Evolutionary conservation across 2,113 vertebrate genomes (phyloP).

Genomic region (Cryptomyrus ogoouensis): DNA sequence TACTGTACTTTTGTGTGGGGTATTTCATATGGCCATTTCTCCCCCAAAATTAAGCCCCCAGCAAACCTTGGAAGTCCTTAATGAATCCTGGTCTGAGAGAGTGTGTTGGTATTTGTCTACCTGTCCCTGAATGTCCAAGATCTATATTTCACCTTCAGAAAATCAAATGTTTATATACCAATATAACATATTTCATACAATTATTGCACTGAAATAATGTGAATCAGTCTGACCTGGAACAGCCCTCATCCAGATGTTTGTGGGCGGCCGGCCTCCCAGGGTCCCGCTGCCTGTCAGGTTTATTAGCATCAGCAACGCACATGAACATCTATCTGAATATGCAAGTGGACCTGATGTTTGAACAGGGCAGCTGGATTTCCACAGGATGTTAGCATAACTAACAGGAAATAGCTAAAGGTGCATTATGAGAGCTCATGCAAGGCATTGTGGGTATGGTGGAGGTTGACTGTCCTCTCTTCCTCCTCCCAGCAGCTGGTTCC

Average conservation of each 20-base stretch:
- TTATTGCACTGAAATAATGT: neutral
- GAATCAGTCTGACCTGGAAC: neutral
- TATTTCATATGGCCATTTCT: neutral
- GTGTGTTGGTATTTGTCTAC: neutral
- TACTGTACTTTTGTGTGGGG: neutral
- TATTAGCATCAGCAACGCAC: neutral
- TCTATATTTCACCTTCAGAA: neutral
- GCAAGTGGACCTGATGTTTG: neutral
- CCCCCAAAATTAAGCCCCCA: neutral
- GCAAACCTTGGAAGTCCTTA: neutral
- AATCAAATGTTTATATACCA: neutral
- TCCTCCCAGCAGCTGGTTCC: conserved; percentile 59
- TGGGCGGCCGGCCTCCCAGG: neutral
- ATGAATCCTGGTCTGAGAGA: neutral
- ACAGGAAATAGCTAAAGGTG: neutral
- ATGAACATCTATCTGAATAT: neutral
- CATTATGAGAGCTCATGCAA: neutral
- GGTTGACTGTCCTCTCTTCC: conserved; percentile 14
- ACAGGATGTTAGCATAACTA: neutral
- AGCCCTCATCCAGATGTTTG: neutral
- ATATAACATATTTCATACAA: neutral
- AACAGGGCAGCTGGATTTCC: neutral
- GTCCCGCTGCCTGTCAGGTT: neutral
- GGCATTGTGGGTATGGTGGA: neutral
- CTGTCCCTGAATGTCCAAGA: neutral